These are phyloP conservation scores for Serripes groenlandicus DNA, from an alignment of 2,888 invertebrate species.

Conservation along the genomic window DNA sequence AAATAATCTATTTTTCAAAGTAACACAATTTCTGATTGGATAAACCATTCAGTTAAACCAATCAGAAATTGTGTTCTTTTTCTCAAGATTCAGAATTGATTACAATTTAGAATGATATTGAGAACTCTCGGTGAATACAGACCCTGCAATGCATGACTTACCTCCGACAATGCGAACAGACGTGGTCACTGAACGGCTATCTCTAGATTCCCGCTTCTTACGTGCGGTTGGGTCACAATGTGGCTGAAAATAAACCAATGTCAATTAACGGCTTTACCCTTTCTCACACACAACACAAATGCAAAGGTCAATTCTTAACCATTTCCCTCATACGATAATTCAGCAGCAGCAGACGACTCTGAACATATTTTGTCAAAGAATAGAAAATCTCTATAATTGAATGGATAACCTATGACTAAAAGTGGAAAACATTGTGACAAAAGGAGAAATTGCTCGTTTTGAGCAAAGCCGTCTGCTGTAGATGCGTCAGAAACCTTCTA, in stretches of 20 bases:
- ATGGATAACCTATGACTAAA: neutral
- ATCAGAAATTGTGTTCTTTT: neutral
- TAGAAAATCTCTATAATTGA: too few species aligned
- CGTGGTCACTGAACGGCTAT: neutral
- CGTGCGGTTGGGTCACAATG: neutral
- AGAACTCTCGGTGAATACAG: neutral
- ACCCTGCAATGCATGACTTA: neutral
- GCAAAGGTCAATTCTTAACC: too few species aligned
- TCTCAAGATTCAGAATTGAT: too few species aligned
- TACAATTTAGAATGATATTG: too few species aligned
- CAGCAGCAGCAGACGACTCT: too few species aligned
- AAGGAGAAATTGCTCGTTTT: too few species aligned
- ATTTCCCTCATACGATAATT: too few species aligned
- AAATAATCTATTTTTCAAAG: neutral
- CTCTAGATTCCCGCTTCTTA: neutral
- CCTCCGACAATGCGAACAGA: neutral
- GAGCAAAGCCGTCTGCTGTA: too few species aligned
- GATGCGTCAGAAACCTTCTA: too few species aligned
- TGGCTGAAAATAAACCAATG: neutral
- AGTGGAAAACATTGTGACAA: neutral
- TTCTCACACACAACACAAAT: too few species aligned
- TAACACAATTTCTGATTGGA: neutral
- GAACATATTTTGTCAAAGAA: too few species aligned
- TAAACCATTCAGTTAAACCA: neutral
- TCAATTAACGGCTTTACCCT: neutral